Percentiles rank a stretch among this genome's conserved stretches.
phyloP scores from a whole-genome alignment of 2,797 vertebrate genomes.

The Eremophila alpestris region DNA sequence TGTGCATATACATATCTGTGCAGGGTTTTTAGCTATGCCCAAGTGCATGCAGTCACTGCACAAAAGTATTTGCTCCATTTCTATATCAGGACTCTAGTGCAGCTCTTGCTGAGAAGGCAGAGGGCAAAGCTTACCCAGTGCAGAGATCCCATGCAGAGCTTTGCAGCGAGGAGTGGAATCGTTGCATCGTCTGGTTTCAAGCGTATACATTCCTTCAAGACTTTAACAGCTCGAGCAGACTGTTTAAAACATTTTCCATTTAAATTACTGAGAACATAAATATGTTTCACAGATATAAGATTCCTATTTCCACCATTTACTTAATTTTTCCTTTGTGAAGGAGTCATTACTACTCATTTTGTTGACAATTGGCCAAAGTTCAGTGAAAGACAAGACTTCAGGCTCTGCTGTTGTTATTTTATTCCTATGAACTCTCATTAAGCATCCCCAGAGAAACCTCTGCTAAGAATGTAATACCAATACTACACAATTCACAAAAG shows the following conservation, averaged over 20 bases:
- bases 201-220: slow-evolving; percentile 95
- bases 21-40: not conserved
- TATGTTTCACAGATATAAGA: not conserved
- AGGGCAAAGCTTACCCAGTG: slow-evolving; percentile 88
- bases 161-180: slow-evolving; percentile 94
- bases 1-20: not conserved
- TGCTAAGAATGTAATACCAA: not conserved
- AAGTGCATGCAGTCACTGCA: not conserved
- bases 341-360: not conserved
- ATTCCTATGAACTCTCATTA: not conserved
- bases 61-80: not conserved
- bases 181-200: slow-evolving; percentile 95
- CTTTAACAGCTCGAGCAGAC: slow-evolving; percentile 96
- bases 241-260: slow-evolving; percentile 61
- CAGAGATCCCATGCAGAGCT: slow-evolving; percentile 94
- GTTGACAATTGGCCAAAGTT: not conserved
- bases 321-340: not conserved
- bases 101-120: not conserved
- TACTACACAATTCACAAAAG: not conserved
- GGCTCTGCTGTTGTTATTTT: not conserved
- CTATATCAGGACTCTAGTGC: not conserved
- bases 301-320: not conserved
- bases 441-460: not conserved
- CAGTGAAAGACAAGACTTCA: not conserved
- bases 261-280: slow-evolving; percentile 23